phyloP scores from a whole-genome alignment of 2,113 vertebrate genomes.

The Brachypteracias leptosomus region DNA sequence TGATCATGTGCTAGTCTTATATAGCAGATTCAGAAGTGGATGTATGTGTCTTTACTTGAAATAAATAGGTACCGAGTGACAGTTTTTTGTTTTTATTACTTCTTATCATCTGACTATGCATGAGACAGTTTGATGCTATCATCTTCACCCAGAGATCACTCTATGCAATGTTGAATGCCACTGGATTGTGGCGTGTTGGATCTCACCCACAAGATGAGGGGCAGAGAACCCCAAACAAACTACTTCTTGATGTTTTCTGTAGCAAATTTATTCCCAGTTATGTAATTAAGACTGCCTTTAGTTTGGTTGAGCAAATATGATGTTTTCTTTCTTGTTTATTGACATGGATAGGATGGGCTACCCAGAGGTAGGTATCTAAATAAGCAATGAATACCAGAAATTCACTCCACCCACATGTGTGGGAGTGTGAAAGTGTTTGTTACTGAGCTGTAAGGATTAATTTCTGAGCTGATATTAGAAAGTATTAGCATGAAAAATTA shows the following conservation, averaged over 20 bases:
- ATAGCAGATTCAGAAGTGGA: background rate
- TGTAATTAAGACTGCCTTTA: background rate
- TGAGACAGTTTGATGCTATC: background rate
- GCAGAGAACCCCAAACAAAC: background rate
- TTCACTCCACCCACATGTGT: background rate
- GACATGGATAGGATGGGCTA: background rate
- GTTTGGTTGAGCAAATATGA: background rate
- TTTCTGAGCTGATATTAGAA: background rate
- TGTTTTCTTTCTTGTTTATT: background rate
- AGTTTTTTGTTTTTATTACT: background rate
- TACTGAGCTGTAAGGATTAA: background rate
- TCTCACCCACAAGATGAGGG: fast-evolving
- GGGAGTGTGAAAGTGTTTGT: background rate
- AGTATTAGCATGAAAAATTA: background rate
- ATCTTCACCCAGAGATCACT: background rate
- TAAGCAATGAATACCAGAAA: background rate
- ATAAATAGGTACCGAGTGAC: background rate
- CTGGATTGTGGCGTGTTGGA: background rate
- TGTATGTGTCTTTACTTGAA: background rate
- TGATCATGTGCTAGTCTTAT: background rate
- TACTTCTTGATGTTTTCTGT: background rate
- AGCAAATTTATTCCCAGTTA: background rate
- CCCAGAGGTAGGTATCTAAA: background rate
- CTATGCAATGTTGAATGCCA: fast-evolving
- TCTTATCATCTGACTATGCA: background rate